Evolutionary conservation across 2,888 invertebrate species (phyloP).

Genomic region (Antheraea assamensis): DNA sequence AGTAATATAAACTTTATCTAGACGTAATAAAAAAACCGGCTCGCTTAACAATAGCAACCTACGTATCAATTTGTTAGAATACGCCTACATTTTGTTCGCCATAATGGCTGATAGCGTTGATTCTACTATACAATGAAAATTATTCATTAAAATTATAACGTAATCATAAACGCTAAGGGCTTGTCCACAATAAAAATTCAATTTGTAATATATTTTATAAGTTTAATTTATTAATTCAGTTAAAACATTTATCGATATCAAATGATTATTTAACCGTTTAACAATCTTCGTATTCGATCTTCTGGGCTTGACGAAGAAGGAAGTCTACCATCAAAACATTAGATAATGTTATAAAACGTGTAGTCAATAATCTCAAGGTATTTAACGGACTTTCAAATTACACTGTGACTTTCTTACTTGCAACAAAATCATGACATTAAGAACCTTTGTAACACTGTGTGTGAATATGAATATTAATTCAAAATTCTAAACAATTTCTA

Average conservation of each 20-base stretch:
- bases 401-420: too few species aligned
- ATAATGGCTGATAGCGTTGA: slow-evolving; percentile 1
- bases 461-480: too few species aligned
- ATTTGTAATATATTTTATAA: not conserved
- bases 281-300: too few species aligned
- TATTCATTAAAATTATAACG: not conserved
- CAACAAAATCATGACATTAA: too few species aligned
- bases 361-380: too few species aligned
- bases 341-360: too few species aligned
- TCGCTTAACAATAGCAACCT: not conserved
- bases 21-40: not conserved
- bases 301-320: too few species aligned
- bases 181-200: not conserved
- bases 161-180: not conserved
- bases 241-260: not conserved
- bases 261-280: too few species aligned
- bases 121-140: not conserved
- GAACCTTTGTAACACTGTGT: too few species aligned
- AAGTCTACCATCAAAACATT: too few species aligned
- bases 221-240: not conserved
- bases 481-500: too few species aligned
- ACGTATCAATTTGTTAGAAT: not conserved
- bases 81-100: slow-evolving; percentile 5
- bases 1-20: not conserved
- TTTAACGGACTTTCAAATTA: too few species aligned